A percentile compares a stretch with the other conserved stretches of the same genome.
These are phyloP conservation scores for Serilophus lunatus DNA, from an alignment of 2,113 vertebrate species.

Conservation along the genomic window DNA sequence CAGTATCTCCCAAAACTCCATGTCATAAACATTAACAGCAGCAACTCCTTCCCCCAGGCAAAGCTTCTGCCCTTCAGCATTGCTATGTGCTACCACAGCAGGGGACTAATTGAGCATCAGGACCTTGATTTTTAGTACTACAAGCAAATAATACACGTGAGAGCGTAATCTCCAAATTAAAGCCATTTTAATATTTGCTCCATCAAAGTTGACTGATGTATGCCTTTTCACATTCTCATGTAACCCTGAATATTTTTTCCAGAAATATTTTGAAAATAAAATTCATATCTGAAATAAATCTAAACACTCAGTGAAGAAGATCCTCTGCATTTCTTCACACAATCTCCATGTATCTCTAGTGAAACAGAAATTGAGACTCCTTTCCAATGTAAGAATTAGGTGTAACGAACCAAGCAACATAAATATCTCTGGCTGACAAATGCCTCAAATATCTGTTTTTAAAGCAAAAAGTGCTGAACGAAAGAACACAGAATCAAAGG, in stretches of 20 bases:
- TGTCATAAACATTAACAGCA: background rate
- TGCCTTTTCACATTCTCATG: background rate
- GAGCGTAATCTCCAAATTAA: background rate
- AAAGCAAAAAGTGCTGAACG: background rate
- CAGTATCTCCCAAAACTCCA: background rate
- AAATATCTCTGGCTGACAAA: background rate
- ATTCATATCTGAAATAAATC: background rate
- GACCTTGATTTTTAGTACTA: background rate
- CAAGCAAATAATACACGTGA: background rate
- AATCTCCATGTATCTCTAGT: background rate
- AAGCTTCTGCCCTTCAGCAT: background rate
- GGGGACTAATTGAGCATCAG: background rate
- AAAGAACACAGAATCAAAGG: conserved; percentile 1
- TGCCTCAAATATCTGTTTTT: background rate
- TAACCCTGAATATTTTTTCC: background rate
- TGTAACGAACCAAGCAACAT: background rate
- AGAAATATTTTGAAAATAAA: background rate
- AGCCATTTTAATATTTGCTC: background rate
- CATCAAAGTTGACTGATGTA: background rate
- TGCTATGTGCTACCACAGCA: background rate
- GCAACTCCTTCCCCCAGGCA: background rate
- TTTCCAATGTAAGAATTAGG: background rate
- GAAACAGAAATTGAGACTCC: background rate
- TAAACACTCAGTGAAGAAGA: background rate
- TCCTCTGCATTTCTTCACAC: background rate